Conservation (phyloP, 2,113 vertebrate genomes). For the Raja brachyura region DNA sequence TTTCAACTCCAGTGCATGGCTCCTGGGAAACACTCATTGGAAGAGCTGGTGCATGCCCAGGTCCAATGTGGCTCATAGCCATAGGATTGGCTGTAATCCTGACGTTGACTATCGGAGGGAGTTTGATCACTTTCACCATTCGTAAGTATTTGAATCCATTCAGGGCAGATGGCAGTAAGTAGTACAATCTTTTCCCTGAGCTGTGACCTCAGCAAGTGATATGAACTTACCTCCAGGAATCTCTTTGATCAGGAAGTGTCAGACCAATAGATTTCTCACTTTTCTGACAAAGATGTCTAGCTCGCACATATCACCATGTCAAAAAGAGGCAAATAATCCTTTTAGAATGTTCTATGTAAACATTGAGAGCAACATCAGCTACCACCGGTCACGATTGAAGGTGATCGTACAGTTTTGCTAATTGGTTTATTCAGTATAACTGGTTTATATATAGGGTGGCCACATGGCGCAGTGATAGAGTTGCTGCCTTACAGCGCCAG, state of each 20-base stretch:
- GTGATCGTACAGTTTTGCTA: neutral
- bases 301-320: neutral
- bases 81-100: neutral
- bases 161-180: neutral
- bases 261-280: neutral
- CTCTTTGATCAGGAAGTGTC: neutral
- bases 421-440: neutral
- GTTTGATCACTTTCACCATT: neutral
- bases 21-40: neutral
- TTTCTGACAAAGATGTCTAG: too few relatives aligned
- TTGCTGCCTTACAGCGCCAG: too few relatives aligned
- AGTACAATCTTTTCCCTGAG: too few relatives aligned
- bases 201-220: neutral
- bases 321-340: neutral
- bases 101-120: constrained; percentile 17
- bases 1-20: constrained; percentile 1
- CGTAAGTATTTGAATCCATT: neutral
- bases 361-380: neutral
- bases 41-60: neutral
- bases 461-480: too few relatives aligned
- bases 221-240: neutral
- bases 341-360: neutral
- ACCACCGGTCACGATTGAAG: neutral
- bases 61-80: neutral
- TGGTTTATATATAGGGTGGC: too few relatives aligned